Base-by-base conservation (phyloP, 2,113 vertebrate genomes). In the Notechis scutatus region DNA sequence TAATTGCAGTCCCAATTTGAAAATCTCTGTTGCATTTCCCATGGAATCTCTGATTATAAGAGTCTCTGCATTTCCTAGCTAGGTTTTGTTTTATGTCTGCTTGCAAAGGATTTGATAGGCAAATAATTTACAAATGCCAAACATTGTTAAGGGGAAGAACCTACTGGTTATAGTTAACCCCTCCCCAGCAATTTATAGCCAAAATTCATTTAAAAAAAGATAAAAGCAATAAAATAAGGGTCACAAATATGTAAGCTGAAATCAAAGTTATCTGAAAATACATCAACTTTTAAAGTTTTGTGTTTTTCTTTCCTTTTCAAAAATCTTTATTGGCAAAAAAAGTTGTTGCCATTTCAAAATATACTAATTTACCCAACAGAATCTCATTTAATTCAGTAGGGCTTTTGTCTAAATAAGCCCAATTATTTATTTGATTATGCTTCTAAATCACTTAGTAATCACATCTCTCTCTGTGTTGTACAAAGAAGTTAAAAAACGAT, bases 1-100 rank as follows among this genome's bases (percentile, higher is more conserved):
- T 98, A 98, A 98, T 98, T 97, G 97, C 98, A 98, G 98, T 98
- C 97, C 98, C 97, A 97, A 97, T 97, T 86, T 96, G 97, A 96
- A 98, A 97, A 97, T 97, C 97, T 97, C 96, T 96, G 97, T 97
- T 97, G 96, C 97, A 98, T 98, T 98, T 98, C 97, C 96, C 96
- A 97, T 96, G 96, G 94, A 95, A 97, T 95, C 97, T 94, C 96
- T 97, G 95, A 6, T 93, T 96, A 56, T 81, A 94, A 85, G 64
- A 21, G 50, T 92, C 24, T 5, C 52, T 95, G 94, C 97, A 93
- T 96, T 97, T 96, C 96, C 96, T 91, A 92, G 94, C 93, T 87
- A 47, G 85, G 50, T 81, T 81, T 45, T 42, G 34, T 14, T 45
- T 50, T 47, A n/a, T 96, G 96, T 96, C 95, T 91, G 74, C 97